phyloP scores from a whole-genome alignment of 1,140 invertebrate species.

The Heliothis subflexa region DNA sequence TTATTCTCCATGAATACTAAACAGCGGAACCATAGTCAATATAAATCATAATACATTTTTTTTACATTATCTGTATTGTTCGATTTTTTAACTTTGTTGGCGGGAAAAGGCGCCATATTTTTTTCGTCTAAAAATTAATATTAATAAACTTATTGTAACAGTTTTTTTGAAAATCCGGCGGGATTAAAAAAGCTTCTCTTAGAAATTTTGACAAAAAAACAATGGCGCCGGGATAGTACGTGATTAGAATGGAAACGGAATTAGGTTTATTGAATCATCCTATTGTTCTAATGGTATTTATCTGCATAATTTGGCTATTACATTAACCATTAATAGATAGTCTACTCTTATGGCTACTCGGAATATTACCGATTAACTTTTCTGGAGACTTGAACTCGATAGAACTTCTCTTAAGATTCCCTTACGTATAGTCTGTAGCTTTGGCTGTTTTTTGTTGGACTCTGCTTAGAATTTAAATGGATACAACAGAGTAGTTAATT shows the following conservation, averaged over 20 bases:
- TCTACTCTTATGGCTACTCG: not conserved
- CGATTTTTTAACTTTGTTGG: constrained; percentile 31
- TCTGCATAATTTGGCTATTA: constrained; percentile 27
- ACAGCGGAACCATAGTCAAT: constrained; percentile 27
- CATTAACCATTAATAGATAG: constrained; percentile 15
- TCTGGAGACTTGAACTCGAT: too few relatives aligned
- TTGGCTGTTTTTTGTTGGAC: too few relatives aligned
- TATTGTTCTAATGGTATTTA: constrained; percentile 12
- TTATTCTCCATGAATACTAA: constrained; percentile 45
- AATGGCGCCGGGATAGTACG: constrained; percentile 25
- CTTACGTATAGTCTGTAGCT: too few relatives aligned
- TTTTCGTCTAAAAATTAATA: constrained; percentile 53
- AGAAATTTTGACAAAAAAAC: constrained; percentile 27
- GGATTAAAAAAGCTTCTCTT: constrained; percentile 45
- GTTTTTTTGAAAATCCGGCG: constrained; percentile 62
- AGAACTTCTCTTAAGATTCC: too few relatives aligned
- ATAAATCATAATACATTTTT: constrained; percentile 44
- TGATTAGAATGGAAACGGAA: constrained; percentile 18
- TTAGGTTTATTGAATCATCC: constrained; percentile 24
- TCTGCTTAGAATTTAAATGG: too few relatives aligned
- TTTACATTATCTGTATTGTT: constrained; percentile 48
- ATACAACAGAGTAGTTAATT: too few relatives aligned
- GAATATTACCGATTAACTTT: too few relatives aligned
- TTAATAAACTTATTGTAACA: constrained; percentile 58
- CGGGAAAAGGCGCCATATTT: constrained; percentile 53